Conservation (phyloP, 2,797 vertebrate genomes). For the Balearica regulorum region DNA sequence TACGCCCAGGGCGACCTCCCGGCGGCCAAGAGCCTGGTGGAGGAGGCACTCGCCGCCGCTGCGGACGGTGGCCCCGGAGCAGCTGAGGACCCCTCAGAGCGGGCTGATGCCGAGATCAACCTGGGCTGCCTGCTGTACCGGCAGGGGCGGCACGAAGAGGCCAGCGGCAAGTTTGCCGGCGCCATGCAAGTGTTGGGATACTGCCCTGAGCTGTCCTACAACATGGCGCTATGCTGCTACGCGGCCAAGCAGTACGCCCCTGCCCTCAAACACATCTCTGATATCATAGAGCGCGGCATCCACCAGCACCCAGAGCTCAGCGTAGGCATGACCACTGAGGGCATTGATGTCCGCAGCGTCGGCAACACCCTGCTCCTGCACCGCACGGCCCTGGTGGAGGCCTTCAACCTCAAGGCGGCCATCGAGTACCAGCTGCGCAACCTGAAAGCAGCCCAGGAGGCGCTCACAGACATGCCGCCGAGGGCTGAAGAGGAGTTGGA, state of each 20-base stretch:
- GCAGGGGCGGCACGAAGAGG: slow-evolving; percentile 88
- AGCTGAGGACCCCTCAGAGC: slow-evolving; percentile 61
- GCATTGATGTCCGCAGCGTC: slow-evolving; percentile 92
- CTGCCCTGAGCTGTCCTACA: slow-evolving; percentile 90
- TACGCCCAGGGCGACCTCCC: slow-evolving; percentile 91
- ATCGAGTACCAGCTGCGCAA: slow-evolving; percentile 92
- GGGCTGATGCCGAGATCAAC: slow-evolving; percentile 85
- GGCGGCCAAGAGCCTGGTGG: slow-evolving; percentile 86
- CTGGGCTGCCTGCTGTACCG: slow-evolving; percentile 91
- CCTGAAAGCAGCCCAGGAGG: slow-evolving; percentile 84
- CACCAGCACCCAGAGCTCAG: slow-evolving; percentile 92
- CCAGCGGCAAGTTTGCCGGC: slow-evolving; percentile 83
- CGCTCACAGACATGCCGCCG: slow-evolving; percentile 93
- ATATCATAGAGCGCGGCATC: slow-evolving; percentile 90
- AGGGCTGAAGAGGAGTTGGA: slow-evolving; percentile 93
- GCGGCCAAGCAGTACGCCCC: slow-evolving; percentile 83
- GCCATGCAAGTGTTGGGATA: slow-evolving; percentile 89
- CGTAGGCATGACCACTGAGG: slow-evolving; percentile 91
- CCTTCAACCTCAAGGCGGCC: slow-evolving; percentile 95
- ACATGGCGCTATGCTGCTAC: slow-evolving; percentile 89
- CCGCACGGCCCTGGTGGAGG: slow-evolving; percentile 90
- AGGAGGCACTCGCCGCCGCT: slow-evolving; percentile 78
- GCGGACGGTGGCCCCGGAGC: neutral
- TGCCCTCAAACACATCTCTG: slow-evolving; percentile 84
- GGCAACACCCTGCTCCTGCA: slow-evolving; percentile 93